phyloP scores from a whole-genome alignment of 2,797 vertebrate species.

The Molossus alvarezi region DNA sequence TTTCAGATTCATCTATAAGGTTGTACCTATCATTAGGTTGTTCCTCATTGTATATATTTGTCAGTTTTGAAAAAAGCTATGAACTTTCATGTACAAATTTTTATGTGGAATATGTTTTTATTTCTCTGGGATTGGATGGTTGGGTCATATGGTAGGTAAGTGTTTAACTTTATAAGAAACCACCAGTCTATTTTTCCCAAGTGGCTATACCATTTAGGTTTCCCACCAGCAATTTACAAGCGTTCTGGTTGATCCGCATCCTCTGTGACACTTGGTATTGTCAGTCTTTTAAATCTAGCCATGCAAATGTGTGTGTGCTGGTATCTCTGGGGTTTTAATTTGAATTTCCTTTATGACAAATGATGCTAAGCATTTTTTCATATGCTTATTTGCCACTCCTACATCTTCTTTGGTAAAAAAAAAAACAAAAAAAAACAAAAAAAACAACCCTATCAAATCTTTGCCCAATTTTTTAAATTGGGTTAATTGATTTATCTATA shows the following conservation, averaged over 20 bases:
- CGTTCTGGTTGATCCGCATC: neutral
- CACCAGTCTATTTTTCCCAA: slow-evolving; percentile 5
- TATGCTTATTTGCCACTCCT: neutral
- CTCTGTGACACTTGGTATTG: neutral
- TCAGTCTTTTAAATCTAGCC: neutral
- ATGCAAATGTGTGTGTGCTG: neutral
- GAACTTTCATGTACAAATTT: neutral
- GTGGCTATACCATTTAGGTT: neutral
- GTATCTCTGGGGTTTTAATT: neutral
- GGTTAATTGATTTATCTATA: neutral
- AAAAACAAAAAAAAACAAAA: neutral
- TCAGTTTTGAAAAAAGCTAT: slow-evolving; percentile 27
- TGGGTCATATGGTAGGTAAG: neutral
- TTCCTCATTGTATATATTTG: neutral
- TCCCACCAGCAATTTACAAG: neutral
- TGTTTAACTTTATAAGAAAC: neutral
- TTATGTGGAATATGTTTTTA: slow-evolving; percentile 9
- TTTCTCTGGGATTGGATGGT: neutral
- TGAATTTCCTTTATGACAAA: slow-evolving; percentile 13
- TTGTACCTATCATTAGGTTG: neutral
- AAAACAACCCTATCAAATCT: neutral
- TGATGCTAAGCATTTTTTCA: neutral
- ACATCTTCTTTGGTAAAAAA: neutral
- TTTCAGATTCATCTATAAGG: neutral
- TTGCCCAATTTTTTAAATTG: slow-evolving; percentile 23